Conservation (phyloP, 2,113 vertebrate species). For the Willisornis vidua region DNA sequence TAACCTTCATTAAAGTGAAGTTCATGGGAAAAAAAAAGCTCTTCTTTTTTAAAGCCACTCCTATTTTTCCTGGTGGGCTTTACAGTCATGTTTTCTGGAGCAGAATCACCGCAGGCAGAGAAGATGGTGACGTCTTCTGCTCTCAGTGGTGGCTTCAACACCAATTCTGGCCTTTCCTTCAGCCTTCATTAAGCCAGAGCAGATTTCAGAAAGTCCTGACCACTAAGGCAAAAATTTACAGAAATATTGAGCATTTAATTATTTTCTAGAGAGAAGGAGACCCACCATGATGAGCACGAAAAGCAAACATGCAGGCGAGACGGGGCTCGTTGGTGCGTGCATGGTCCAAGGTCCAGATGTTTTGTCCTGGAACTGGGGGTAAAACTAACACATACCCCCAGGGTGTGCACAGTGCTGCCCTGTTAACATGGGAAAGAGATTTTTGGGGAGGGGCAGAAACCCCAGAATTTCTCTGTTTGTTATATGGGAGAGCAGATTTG, state of each 20-base stretch:
- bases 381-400: background rate
- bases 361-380: background rate
- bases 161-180: background rate
- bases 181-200: background rate
- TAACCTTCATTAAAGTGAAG: constrained; percentile 58
- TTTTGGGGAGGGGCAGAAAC: background rate
- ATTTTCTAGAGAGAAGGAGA: background rate
- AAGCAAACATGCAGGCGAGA: background rate
- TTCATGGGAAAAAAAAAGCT: constrained; percentile 50
- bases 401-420: background rate
- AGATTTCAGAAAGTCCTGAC: background rate
- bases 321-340: background rate
- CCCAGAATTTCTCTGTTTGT: background rate
- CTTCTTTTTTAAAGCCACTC: constrained; percentile 29
- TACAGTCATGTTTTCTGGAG: constrained; percentile 30
- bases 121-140: constrained; percentile 35
- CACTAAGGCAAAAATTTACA: background rate
- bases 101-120: background rate
- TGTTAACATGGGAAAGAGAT: background rate
- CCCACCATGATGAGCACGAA: background rate
- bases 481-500: background rate
- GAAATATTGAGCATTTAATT: background rate
- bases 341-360: background rate
- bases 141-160: background rate
- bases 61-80: background rate